Base-by-base conservation (phyloP, 2,888 invertebrate species). In the Tanypteryx hageni region DNA sequence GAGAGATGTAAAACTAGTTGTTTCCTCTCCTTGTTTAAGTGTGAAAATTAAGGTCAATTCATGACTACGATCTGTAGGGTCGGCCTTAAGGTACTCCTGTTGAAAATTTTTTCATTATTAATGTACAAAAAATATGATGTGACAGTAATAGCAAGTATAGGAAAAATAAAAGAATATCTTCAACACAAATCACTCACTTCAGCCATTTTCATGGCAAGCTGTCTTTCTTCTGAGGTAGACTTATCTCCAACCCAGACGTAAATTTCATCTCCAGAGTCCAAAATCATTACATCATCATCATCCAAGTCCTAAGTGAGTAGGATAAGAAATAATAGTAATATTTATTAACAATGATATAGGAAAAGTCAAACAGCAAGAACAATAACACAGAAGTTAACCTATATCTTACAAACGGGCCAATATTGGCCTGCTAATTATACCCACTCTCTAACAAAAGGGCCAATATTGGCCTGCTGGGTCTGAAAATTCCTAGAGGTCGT, bases 221-320 rank as follows among this genome's bases (percentile, higher is more conserved):
- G 94, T 93, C 95, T 97, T 93, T 97, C 97, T 61, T 97, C 96
- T 18, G 96, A 96, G 0, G 97, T 96, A 0, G 97, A 96, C 76
- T 97, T 96, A 93, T 96, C 96, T 0, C 98, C 98, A 92, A 97
- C 96, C 98, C 98, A 98, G 64, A 98, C 95, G 94, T 97, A 98
- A 16, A 98, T 95, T 94, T 97, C 97, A 94, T 97, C 97, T 0
- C 97, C 97, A 0, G 97, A 96, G 95, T 98, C 98, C 94, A 98
- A 94, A 59, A 98, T 96, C 96, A 98, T 98, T 0, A 97, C 96
- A 93, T 97, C 97, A 94, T 98, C 98, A 92, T 97, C 96, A 93
- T 97, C 97, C 59, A 98, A 95, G 94, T 98, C 98, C 96, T 97
- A 94, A 16, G 93, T 93, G 57, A 22, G 92, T 22, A 18, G 58